Base-by-base conservation (phyloP, 2,888 invertebrate species). In the Pycnomerus fuliginosus region DNA sequence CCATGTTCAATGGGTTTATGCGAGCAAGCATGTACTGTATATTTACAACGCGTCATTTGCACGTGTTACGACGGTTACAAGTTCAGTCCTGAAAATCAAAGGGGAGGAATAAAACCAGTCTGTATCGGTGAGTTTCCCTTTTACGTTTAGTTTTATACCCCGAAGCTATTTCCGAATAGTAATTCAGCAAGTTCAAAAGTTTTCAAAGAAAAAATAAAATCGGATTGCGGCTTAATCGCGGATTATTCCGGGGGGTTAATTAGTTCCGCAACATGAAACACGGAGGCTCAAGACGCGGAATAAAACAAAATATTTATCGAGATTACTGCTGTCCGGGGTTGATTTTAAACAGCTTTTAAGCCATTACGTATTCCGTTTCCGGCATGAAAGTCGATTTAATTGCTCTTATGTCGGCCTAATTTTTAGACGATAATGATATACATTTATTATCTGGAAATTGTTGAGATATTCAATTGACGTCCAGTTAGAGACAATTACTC, bases 11-110 rank as follows among this genome's bases (percentile, higher is more conserved):
- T 84, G 61, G 72, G 75, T 50, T 69, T 84, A 8, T 84, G 84
- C 64, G 84, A 84, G 65, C 84, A 84, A 60, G 76, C 76, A 30
- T 84, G 84, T 59, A 77, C 79, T 16, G 76, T 82, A n/a, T 78
- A 76, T 35, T 74, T 78, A 10, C 79, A 80, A 47, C 69, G 76
- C 25, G 73, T 84, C 17, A 81, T 84, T 70, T 84, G 84, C 66
- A 79, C 81, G 15, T 84, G 84, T 59, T 79, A 76, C 61, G 72
- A 74, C 15, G 84, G 84, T 1, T 84, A 80, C 68, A 74, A 71
- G 53, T 83, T 83, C 68, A 75, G 74, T 56, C 70, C 74, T 1
- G 78, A 80, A 44, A 79, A 80, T 63, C 82, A 80, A 61, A 72
- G 67, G 45, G 69, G 70, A 53, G 79, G 78, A 49, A 73, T 75